phyloP scores from a whole-genome alignment of 2,888 invertebrate species.

The Masnerella sp. region DNA sequence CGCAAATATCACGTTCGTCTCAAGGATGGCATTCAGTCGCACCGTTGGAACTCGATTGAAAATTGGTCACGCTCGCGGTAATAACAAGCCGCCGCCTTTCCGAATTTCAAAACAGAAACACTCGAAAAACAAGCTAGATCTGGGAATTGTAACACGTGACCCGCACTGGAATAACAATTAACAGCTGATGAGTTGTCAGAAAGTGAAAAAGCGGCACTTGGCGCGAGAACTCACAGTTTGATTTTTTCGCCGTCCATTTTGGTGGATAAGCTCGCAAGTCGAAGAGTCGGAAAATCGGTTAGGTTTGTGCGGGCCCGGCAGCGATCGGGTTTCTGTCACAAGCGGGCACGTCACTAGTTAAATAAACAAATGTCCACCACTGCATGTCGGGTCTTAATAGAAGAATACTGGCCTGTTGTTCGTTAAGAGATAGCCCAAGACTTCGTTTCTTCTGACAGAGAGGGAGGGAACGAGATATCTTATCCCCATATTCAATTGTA shows the following conservation, averaged over 20 bases:
- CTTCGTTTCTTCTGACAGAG: slow-evolving; percentile 56
- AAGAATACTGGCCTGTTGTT: slow-evolving; percentile 64
- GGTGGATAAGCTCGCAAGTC: slow-evolving; percentile 4
- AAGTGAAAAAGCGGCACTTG: too few species aligned
- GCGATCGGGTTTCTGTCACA: slow-evolving; percentile 58
- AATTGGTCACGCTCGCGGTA: too few species aligned
- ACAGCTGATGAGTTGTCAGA: too few species aligned
- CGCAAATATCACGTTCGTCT: too few species aligned
- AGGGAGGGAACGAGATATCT: slow-evolving; percentile 60
- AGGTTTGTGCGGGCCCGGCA: slow-evolving; percentile 23
- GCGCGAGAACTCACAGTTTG: slow-evolving; percentile 71
- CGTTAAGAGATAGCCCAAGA: slow-evolving; percentile 69
- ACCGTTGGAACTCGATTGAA: too few species aligned
- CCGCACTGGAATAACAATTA: too few species aligned
- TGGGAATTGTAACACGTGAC: too few species aligned
- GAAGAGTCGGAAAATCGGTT: slow-evolving; percentile 51
- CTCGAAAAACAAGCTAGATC: too few species aligned
- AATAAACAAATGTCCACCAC: slow-evolving; percentile 68
- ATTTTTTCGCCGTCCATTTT: slow-evolving; percentile 74
- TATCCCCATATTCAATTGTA: slow-evolving; percentile 58
- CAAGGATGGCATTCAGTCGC: too few species aligned
- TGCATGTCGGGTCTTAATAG: slow-evolving; percentile 65
- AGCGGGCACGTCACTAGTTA: slow-evolving; percentile 68
- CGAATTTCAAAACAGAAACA: too few species aligned
- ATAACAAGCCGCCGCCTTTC: too few species aligned